Percentiles rank a stretch among this genome's conserved stretches.
phyloP scores from a whole-genome alignment of 1,140 invertebrate species.

The Heterodera schachtii region DNA sequence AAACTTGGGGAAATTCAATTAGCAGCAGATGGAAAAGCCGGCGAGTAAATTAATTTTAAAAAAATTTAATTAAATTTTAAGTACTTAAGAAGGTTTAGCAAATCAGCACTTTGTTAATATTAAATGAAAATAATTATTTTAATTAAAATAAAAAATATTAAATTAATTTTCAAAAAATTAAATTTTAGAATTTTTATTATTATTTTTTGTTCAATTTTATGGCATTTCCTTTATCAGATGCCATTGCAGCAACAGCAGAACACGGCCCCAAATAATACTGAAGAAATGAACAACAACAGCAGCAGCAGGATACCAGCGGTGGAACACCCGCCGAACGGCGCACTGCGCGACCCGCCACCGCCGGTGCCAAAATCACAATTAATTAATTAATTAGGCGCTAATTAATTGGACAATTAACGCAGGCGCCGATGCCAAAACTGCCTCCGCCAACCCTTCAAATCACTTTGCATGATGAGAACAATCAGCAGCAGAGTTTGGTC shows the following conservation, averaged over 20 bases:
- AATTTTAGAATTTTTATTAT: neutral
- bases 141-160: slow-evolving; percentile 1
- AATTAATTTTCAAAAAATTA: neutral
- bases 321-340: slow-evolving; percentile 25
- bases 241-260: slow-evolving; percentile 40
- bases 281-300: neutral
- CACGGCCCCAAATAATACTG: neutral
- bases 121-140: neutral
- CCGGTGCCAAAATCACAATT: neutral
- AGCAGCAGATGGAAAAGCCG: too few species aligned
- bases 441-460: slow-evolving; percentile 33
- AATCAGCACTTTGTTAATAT: too few species aligned
- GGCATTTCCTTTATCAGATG: slow-evolving; percentile 4
- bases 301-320: neutral
- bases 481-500: slow-evolving; percentile 23
- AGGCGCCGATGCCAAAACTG: slow-evolving; percentile 29
- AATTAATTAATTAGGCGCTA: neutral
- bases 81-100: too few species aligned
- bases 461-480: slow-evolving; percentile 35
- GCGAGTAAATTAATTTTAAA: too few species aligned
- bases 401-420: neutral
- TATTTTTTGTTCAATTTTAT: slow-evolving; percentile 2
- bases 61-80: too few species aligned
- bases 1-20: too few species aligned
- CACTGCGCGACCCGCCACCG: slow-evolving; percentile 17